Base-by-base conservation (phyloP, 2,888 invertebrate species). In the Cerastis rubricosa region DNA sequence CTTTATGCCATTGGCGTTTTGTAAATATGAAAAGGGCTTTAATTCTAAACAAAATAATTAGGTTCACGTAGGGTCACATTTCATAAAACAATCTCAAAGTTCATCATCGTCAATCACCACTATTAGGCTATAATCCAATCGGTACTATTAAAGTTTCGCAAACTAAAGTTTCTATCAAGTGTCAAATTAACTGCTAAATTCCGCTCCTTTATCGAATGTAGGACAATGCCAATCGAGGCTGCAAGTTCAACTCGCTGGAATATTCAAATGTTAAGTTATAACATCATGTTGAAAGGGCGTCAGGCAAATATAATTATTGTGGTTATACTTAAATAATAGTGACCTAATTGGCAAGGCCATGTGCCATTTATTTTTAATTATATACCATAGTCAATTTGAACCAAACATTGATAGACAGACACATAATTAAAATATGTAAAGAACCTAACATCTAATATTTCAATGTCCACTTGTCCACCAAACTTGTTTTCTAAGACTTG, bases 181-280 rank as follows among this genome's bases (percentile, higher is more conserved):
- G 84, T 89, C 90, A 89, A 90, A 86, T 87, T 86, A 87, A 88
- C 88, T 90, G 90, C 90, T 87, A 91, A 92, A 92, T 92, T 93
- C 92, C 91, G 90, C 87, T 90, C 87, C 71, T 78, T 78, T 91
- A 86, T 88, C 76, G 89, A 93, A 95, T 93, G 91, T 95, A 93
- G 94, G 93, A 93, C 94, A 94, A 94, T 94, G 94, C 90, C 93
- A 93, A 80, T 85, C 86, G 85, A 91, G 90, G 89, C 77, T 84
- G 72, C 81, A 85, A 89, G 89, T 90, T 90, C 87, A 88, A 86
- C 78, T 83, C 72, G 71, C 83, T 81, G 76, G 73, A 86, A 83
- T 85, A 85, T 86, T 82, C 68, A 74, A 79, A 84, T 83, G 77
- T 78, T 81, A 78, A 81, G 69, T 78, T 81, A 49, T 71, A 81